These are phyloP conservation scores for Tholera decimalis DNA, from an alignment of 2,888 invertebrate species.

Conservation along the genomic window DNA sequence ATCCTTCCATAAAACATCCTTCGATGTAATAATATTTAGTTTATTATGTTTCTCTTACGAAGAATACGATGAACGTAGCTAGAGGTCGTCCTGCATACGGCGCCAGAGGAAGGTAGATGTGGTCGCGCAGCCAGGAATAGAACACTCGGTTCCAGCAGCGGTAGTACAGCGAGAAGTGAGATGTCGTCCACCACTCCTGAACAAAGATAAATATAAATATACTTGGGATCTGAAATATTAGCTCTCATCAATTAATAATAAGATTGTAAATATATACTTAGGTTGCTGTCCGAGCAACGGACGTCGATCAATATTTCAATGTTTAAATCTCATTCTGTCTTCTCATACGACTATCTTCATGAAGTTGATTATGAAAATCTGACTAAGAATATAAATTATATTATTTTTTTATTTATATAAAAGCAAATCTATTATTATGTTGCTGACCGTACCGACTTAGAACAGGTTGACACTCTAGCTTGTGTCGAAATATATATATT, in stretches of 20 bases:
- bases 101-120: constrained; percentile 95
- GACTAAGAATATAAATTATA: too few relatives aligned
- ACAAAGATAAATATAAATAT: constrained; percentile 49
- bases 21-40: too few relatives aligned
- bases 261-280: too few relatives aligned
- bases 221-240: neutral
- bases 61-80: constrained; percentile 81
- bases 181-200: constrained; percentile 98
- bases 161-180: constrained; percentile 95
- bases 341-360: neutral
- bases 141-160: constrained; percentile 99
- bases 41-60: constrained; percentile 75
- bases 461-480: too few relatives aligned
- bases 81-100: constrained; percentile 77
- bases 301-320: neutral
- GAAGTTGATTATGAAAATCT: too few relatives aligned
- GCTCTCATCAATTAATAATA: neutral
- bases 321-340: neutral
- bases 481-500: too few relatives aligned
- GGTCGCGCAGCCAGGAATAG: constrained; percentile 98
- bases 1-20: too few relatives aligned
- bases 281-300: too few relatives aligned
- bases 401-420: neutral
- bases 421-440: neutral
- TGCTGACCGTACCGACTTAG: neutral